Percentiles rank a stretch among this genome's conserved stretches.
Conservation (phyloP, 2,888 invertebrate species). For the Resseliella maxima region DNA sequence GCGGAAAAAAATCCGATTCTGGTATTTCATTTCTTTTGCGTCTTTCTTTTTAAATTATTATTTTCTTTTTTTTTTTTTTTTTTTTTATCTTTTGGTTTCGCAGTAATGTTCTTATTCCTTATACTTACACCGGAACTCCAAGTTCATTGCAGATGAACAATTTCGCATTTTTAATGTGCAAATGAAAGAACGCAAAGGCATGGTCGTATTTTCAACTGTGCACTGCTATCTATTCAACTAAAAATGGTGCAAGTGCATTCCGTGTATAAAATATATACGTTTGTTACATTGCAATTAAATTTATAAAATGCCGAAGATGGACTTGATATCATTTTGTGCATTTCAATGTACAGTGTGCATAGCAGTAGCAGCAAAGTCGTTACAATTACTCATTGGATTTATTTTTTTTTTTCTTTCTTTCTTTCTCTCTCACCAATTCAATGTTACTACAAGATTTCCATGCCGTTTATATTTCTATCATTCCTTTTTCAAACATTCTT, state of each 20-base stretch:
- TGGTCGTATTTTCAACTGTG: background rate
- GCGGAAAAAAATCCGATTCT: background rate
- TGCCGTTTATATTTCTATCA: no score
- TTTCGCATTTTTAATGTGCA: background rate
- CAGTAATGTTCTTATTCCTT: constrained; percentile 12
- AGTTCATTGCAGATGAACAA: constrained; percentile 44
- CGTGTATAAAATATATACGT: background rate
- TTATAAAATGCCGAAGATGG: constrained; percentile 45
- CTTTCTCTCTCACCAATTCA: background rate
- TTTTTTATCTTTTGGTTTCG: background rate
- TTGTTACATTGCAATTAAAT: constrained; percentile 37
- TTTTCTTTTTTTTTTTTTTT: no score
- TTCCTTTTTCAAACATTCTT: no score
- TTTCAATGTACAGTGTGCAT: background rate
- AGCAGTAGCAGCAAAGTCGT: background rate
- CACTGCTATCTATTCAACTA: background rate
- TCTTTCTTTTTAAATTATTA: no score
- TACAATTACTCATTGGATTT: background rate
- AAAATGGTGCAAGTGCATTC: background rate
- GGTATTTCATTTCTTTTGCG: no score
- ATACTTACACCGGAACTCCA: constrained; percentile 24
- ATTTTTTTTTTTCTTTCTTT: background rate
- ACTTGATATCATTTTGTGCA: constrained; percentile 41
- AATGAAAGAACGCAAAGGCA: background rate
- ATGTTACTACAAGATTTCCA: no score